A percentile compares a stretch with the other conserved stretches of the same genome.
These are phyloP conservation scores for Aldabrachelys gigantea DNA, from an alignment of 2,113 vertebrate species.

Conservation along the genomic window DNA sequence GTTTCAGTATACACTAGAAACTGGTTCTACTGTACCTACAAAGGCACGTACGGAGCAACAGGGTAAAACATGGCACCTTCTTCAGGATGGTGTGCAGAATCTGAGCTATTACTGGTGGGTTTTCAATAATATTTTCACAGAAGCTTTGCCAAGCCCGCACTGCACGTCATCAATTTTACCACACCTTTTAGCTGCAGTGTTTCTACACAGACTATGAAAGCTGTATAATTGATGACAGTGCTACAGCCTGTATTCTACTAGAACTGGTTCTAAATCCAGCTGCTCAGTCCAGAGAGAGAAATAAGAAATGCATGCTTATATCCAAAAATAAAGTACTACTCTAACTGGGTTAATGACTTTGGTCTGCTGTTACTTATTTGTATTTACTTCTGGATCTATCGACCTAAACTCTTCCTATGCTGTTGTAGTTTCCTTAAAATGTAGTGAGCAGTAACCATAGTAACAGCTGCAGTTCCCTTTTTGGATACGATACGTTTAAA, in stretches of 20 bases:
- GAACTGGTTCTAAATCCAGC: background rate
- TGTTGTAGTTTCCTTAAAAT: background rate
- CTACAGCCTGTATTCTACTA: background rate
- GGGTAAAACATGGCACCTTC: background rate
- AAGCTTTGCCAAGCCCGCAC: background rate
- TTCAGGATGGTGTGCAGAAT: background rate
- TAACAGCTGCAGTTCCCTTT: background rate
- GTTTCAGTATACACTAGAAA: constrained; percentile 19
- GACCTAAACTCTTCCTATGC: background rate
- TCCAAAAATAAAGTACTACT: constrained; percentile 19
- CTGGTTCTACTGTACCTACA: background rate
- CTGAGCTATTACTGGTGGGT: background rate
- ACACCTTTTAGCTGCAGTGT: background rate
- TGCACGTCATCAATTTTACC: background rate
- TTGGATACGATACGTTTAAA: background rate
- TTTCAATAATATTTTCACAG: background rate
- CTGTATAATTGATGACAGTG: constrained; percentile 16
- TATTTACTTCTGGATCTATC: constrained; percentile 1
- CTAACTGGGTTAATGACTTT: constrained; percentile 31
- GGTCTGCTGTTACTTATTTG: background rate
- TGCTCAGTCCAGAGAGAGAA: background rate
- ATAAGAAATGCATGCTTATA: constrained; percentile 27
- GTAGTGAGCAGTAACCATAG: background rate
- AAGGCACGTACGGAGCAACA: background rate
- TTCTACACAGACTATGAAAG: background rate